Conservation (phyloP, 2,888 invertebrate genomes). For the Acleris literana region DNA sequence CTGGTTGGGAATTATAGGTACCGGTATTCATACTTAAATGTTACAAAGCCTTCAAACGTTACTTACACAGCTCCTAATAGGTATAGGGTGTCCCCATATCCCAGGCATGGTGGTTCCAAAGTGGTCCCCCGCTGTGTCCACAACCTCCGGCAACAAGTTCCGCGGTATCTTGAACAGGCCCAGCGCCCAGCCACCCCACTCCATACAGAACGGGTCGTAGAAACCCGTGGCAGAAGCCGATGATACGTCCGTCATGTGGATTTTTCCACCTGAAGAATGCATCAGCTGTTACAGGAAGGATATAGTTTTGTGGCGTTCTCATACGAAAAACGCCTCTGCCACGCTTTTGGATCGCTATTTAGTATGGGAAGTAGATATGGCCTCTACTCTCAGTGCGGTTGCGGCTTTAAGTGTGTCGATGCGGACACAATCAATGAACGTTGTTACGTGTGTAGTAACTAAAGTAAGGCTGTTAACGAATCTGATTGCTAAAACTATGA, state of each 20-base stretch:
- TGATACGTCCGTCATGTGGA: constrained; percentile 94
- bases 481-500: too few relatives aligned
- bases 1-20: too few relatives aligned
- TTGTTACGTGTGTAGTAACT: too few relatives aligned
- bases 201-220: constrained; percentile 95
- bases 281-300: background rate
- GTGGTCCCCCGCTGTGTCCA: constrained; percentile 88
- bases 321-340: too few relatives aligned
- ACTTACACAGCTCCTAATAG: constrained; percentile 90
- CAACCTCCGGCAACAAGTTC: constrained; percentile 90
- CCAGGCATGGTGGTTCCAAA: constrained; percentile 87
- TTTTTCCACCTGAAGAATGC: constrained; percentile 64
- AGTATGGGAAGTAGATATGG: too few relatives aligned
- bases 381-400: too few relatives aligned
- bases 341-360: too few relatives aligned
- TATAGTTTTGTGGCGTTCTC: too few relatives aligned
- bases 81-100: constrained; percentile 90
- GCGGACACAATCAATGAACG: too few relatives aligned
- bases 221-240: constrained; percentile 96
- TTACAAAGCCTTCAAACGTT: constrained; percentile 16
- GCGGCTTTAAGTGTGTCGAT: too few relatives aligned
- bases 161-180: constrained; percentile 89
- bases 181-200: constrained; percentile 91
- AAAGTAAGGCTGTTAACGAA: too few relatives aligned
- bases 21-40: background rate